phyloP scores from a whole-genome alignment of 1,140 invertebrate species.

The Mesaphorura yosii region DNA sequence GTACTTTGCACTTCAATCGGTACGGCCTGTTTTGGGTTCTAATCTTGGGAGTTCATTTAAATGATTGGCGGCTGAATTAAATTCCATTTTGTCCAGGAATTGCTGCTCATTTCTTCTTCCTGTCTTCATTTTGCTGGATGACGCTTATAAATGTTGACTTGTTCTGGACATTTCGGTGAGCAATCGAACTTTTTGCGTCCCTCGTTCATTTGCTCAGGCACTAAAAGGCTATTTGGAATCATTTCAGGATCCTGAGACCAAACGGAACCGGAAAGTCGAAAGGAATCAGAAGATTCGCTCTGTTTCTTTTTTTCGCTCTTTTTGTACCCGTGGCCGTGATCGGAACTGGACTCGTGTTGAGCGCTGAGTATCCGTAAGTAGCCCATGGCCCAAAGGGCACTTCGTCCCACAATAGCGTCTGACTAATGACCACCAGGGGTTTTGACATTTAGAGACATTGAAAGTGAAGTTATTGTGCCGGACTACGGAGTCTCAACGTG shows the following conservation, averaged over 20 bases:
- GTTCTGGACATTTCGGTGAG: constrained; percentile 17
- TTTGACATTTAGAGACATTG: background rate
- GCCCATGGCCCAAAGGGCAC: no score
- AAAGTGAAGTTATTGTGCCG: constrained; percentile 11
- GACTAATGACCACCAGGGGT: no score
- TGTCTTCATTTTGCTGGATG: constrained; percentile 12
- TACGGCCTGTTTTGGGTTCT: background rate
- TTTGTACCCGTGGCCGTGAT: background rate
- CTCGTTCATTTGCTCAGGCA: background rate
- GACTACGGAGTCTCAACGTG: constrained; percentile 9
- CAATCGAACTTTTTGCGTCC: background rate
- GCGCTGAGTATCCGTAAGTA: constrained; percentile 1
- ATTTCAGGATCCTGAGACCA: background rate
- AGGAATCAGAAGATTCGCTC: background rate
- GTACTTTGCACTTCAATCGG: background rate
- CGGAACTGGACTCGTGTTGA: background rate
- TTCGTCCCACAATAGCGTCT: background rate
- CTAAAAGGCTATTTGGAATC: background rate
- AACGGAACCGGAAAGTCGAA: background rate
- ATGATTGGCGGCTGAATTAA: background rate
- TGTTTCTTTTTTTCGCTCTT: constrained; percentile 1
- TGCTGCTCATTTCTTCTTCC: constrained; percentile 10
- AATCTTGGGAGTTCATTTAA: background rate
- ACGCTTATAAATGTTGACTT: constrained; percentile 15
- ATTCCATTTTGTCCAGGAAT: background rate